Evolutionary conservation across 2,797 vertebrate species (phyloP).

Genomic region (Labeo calbasu): DNA sequence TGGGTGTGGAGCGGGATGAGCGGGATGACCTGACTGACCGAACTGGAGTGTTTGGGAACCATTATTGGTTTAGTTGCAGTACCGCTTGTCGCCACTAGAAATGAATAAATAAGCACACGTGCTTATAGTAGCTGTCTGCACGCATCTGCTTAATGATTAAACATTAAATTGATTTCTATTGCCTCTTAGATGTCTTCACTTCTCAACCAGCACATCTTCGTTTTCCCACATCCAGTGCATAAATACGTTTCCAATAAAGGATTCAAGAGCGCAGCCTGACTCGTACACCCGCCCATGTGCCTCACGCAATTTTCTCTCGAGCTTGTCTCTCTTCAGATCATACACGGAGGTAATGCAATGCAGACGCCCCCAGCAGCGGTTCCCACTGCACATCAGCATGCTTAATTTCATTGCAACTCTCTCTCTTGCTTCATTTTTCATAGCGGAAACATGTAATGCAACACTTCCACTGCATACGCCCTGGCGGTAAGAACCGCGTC

Average conservation of each 20-base stretch:
- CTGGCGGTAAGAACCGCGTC: conserved; percentile 35
- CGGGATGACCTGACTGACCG: neutral
- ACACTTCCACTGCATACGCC: conserved; percentile 56
- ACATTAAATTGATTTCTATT: neutral
- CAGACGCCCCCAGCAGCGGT: conserved; percentile 24
- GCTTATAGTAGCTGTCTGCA: too few relatives aligned
- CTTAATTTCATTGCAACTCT: conserved; percentile 26
- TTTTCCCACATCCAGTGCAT: neutral
- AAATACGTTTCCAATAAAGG: conserved; percentile 11
- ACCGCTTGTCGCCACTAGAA: neutral
- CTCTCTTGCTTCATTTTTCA: conserved; percentile 65
- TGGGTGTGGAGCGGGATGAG: neutral
- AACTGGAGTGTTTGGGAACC: neutral
- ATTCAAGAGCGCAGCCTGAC: conserved; percentile 12
- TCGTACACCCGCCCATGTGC: conserved; percentile 43
- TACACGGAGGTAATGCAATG: conserved; percentile 43
- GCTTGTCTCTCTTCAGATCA: conserved; percentile 13
- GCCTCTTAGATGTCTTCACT: neutral
- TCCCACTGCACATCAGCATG: conserved; percentile 42
- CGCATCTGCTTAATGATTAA: too few relatives aligned
- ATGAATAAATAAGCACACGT: neutral
- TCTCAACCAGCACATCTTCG: neutral
- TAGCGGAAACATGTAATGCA: conserved; percentile 62
- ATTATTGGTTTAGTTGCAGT: neutral
- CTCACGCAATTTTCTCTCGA: conserved; percentile 21